Percentiles rank a stretch among this genome's conserved stretches.
These are phyloP conservation scores for Reticulitermes speratus DNA, from an alignment of 1,140 invertebrate species.

Conservation along the genomic window DNA sequence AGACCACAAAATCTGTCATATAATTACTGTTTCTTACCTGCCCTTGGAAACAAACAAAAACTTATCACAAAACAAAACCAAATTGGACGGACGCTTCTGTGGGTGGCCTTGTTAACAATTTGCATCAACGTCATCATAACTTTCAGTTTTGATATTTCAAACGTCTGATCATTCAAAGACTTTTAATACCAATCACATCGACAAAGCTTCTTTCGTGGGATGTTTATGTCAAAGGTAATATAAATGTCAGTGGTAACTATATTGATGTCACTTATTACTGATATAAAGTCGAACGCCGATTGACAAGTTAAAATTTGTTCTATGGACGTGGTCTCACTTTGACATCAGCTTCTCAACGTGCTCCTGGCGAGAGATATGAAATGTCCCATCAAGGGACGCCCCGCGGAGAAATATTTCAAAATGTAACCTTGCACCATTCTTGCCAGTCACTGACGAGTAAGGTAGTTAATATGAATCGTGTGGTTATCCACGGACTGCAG, in stretches of 20 bases:
- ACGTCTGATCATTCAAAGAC: neutral
- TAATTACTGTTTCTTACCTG: neutral
- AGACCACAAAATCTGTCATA: neutral
- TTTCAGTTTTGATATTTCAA: conserved; percentile 17
- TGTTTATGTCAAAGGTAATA: conserved; percentile 1
- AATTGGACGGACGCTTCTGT: neutral
- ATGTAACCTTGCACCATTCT: neutral
- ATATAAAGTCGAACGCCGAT: conserved; percentile 10
- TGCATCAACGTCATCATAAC: neutral
- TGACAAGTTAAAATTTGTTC: conserved; percentile 8
- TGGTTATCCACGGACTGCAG: neutral
- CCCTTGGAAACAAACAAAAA: neutral
- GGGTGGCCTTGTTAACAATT: neutral
- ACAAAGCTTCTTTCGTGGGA: conserved; percentile 6
- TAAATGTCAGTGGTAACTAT: conserved; percentile 9
- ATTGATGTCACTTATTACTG: conserved; percentile 6
- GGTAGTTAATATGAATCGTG: neutral
- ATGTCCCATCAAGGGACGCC: neutral
- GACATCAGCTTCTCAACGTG: conserved; percentile 9
- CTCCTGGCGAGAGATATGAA: conserved; percentile 7
- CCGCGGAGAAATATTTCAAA: conserved; percentile 5
- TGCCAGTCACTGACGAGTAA: neutral
- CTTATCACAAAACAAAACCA: neutral
- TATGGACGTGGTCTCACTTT: conserved; percentile 11
- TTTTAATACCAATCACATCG: conserved; percentile 11